Evolutionary conservation across 2,888 invertebrate genomes (phyloP).

Genomic region (Hyalella azteca): DNA sequence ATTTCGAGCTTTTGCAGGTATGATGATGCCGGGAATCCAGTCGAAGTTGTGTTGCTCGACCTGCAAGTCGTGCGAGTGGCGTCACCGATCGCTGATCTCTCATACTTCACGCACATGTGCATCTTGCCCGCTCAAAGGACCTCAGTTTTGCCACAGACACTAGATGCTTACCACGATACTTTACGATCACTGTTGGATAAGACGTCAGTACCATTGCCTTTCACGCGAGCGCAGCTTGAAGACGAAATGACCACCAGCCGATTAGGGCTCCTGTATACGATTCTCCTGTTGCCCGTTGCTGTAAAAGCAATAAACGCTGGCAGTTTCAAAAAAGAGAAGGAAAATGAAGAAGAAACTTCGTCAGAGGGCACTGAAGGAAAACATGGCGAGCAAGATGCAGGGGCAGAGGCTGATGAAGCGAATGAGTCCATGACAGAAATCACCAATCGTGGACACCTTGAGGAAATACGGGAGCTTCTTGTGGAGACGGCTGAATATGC

Average conservation of each 20-base stretch:
- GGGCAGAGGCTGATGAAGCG: not conserved
- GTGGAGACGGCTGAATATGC: not conserved
- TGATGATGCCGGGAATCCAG: not conserved
- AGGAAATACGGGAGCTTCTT: not conserved
- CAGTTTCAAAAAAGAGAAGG: not conserved
- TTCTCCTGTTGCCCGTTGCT: slow-evolving; percentile 1
- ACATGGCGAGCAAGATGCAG: not conserved
- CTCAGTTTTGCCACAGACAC: not conserved
- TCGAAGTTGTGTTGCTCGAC: not conserved
- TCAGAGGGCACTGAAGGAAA: not conserved
- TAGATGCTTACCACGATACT: not conserved
- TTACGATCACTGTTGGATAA: not conserved
- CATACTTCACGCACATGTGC: not conserved
- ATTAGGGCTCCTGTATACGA: not conserved
- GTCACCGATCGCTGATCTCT: not conserved
- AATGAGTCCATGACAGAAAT: not conserved
- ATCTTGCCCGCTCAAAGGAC: not conserved
- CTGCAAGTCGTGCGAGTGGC: not conserved
- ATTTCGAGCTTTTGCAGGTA: not conserved
- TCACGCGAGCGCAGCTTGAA: not conserved
- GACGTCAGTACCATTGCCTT: not conserved
- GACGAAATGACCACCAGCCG: not conserved
- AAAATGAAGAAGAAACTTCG: not conserved
- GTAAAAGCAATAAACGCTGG: not conserved
- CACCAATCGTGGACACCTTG: not conserved